Base-by-base conservation (phyloP, 92 coral and sea anemone species). In the Phenganax marumi region DNA sequence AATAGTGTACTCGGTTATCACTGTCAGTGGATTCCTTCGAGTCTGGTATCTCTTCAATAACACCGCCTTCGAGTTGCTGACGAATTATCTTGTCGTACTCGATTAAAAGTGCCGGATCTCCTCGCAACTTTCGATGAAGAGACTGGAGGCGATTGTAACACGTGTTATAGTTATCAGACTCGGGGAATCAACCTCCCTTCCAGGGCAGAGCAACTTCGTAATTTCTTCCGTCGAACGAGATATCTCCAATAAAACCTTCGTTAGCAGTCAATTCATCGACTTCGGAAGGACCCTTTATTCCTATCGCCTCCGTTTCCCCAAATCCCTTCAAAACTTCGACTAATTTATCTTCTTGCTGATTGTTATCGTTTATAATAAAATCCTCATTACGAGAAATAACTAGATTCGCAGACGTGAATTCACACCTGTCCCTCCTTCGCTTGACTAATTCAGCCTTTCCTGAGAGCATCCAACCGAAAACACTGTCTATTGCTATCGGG, bases 21-120 rank as follows among this genome's bases (percentile, higher is more conserved):
- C 25, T 16, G 8, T 7, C 51, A 16, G 18, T 1, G 52, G 51
- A 7, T 49, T 70, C n/a, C 13, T 10, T 70, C 52, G 22, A 0
- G 46, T 49, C 51, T 7, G 75, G 54, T 49, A 70, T 51, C 10
- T 18, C 50, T 49, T 70, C 75, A 68, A 68, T 68, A 26, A 68
- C 24, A 47, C 52, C 74, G 52, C n/a, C 10, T 26, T 68, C 21
- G 52, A 70, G 75, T 49, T 70, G 75, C 52, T 83, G 24, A 47
- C 68, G 86, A 58, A 83, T 83, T 8, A 57, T 69, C 25, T 13
- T 49, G 18, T 76, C 53, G 61, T 76, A 84, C 69, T 83, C 71
- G 46, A 50, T 23, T 21, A 83, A 68, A 9, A 83, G 71, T 3
- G 55, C 73, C 18, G 69, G 80, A n/a, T 83, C 49, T 7, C 22